These are phyloP conservation scores for Felis chaus DNA, from an alignment of 2,113 vertebrate species.

Conservation along the genomic window DNA sequence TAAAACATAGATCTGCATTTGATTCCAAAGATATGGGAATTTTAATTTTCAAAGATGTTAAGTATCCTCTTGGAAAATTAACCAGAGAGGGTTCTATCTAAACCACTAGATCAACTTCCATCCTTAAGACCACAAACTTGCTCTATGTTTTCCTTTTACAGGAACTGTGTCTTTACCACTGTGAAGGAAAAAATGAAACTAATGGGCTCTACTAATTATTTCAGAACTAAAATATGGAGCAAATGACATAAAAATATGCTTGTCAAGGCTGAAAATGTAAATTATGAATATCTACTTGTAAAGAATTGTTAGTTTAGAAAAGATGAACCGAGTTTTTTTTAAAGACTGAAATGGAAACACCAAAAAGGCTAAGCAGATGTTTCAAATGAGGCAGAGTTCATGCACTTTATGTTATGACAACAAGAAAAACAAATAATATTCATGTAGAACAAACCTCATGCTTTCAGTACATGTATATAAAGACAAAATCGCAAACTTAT, in stretches of 20 bases:
- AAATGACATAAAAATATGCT: neutral
- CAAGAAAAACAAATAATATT: constrained; percentile 28
- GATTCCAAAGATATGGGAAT: neutral
- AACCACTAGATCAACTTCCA: neutral
- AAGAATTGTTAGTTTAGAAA: constrained; percentile 3
- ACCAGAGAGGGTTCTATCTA: neutral
- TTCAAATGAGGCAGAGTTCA: constrained; percentile 62
- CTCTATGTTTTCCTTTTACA: neutral
- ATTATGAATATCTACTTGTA: constrained; percentile 1
- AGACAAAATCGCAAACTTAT: neutral
- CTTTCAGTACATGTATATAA: neutral
- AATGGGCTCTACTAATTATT: neutral
- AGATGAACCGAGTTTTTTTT: neutral
- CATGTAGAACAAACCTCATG: neutral
- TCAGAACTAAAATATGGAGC: neutral
- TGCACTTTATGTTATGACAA: constrained; percentile 35
- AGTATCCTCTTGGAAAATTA: neutral
- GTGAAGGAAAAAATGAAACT: neutral
- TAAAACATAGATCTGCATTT: neutral
- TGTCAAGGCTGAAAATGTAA: neutral
- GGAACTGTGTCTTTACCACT: neutral
- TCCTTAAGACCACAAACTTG: neutral
- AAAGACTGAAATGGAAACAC: constrained; percentile 15
- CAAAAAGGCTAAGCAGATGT: constrained; percentile 50
- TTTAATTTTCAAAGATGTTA: neutral